Percentiles rank a stretch among this genome's conserved stretches.
Conservation (phyloP, 92 coral and sea anemone genomes). For the Bergia puertoricense region DNA sequence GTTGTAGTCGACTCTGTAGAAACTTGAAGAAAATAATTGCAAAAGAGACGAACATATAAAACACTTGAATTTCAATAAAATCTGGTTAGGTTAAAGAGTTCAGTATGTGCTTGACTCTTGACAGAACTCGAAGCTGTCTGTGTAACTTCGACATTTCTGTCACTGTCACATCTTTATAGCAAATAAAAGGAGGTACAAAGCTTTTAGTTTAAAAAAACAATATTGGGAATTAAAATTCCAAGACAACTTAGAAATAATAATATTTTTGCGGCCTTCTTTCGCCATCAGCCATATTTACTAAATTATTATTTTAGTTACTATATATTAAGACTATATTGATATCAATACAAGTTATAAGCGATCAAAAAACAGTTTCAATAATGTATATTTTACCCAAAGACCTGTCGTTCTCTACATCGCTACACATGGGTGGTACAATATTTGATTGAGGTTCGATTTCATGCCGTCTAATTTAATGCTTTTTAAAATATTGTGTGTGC, state of each 20-base stretch:
- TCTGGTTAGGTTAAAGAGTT: neutral
- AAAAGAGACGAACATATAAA: neutral
- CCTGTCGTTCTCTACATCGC: neutral
- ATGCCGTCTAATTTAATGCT: neutral
- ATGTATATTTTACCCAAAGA: neutral
- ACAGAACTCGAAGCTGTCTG: neutral
- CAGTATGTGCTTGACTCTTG: neutral
- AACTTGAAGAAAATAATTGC: neutral
- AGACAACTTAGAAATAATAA: neutral
- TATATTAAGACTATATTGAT: neutral
- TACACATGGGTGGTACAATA: neutral
- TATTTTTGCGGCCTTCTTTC: neutral
- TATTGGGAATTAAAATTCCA: neutral
- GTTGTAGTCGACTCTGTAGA: neutral
- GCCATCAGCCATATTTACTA: neutral
- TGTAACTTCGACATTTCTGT: neutral
- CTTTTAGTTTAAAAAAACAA: neutral
- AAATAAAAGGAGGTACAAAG: neutral
- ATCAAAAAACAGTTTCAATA: neutral
- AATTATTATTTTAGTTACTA: neutral
- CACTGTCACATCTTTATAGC: neutral
- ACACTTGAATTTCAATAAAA: neutral
- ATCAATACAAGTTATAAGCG: neutral
- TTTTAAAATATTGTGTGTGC: neutral
- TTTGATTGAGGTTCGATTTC: conserved; percentile 19